Conservation (phyloP, 1,140 invertebrate genomes). For the Antheraea pernyi region DNA sequence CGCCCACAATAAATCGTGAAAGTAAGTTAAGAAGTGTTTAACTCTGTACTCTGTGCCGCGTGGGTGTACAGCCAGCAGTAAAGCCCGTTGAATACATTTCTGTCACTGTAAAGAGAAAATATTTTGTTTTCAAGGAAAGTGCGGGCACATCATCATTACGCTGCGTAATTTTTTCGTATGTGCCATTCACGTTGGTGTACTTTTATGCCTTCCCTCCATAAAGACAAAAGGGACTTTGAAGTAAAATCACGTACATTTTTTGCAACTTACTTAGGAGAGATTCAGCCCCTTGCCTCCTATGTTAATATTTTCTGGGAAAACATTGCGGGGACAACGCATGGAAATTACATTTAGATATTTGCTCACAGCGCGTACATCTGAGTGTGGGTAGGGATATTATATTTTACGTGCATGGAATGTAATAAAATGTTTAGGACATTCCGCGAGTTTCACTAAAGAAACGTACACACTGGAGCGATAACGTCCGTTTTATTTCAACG, state of each 20-base stretch:
- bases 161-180: conserved; percentile 75
- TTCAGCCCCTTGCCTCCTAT: conserved; percentile 74
- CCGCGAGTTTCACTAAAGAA: conserved; percentile 25
- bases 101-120: conserved; percentile 71
- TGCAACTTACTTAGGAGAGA: conserved; percentile 78
- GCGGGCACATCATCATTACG: conserved; percentile 77
- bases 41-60: conserved; percentile 10
- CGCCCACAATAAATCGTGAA: conserved; percentile 22
- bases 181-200: conserved; percentile 72
- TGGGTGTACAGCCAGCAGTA: conserved; percentile 36
- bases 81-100: conserved; percentile 60
- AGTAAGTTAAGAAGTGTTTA: conserved; percentile 22
- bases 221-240: conserved; percentile 79
- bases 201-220: conserved; percentile 76
- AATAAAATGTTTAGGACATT: conserved; percentile 73
- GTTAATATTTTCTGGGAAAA: conserved; percentile 79
- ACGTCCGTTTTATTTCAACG: neutral
- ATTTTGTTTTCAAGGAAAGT: conserved; percentile 71
- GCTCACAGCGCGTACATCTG: conserved; percentile 62
- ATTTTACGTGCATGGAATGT: conserved; percentile 77
- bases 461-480: neutral
- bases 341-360: conserved; percentile 79
- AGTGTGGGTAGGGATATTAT: conserved; percentile 75
- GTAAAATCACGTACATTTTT: conserved; percentile 79
- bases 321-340: conserved; percentile 76